Base-by-base conservation (phyloP, 1,140 invertebrate species). In the Drosophila lini region DNA sequence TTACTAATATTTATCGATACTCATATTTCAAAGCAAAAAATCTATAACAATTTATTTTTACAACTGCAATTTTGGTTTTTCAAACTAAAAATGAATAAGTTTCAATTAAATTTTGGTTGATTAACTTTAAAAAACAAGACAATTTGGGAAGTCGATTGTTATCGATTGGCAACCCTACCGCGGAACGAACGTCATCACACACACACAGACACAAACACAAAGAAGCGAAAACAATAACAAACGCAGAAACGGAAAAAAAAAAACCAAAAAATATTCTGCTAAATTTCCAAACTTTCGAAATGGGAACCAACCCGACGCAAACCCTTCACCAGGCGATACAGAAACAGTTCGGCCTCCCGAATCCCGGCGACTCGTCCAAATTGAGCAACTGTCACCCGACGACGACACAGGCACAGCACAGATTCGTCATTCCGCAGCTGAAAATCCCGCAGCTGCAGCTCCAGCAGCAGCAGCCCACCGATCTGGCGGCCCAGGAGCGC, bases 361-460 rank as follows among this genome's bases (percentile, higher is more conserved):
- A 44, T 52, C 40, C 65, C 28, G 45, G 52, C 44, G 71, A 63
- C 31, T 6, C 57, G n/a, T 16, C 70, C 44, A 62, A 63, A 83
- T 53, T 47, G 1, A 41, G 50, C 47, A 61, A 44, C 36, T 58
- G 40, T 58, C 28, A 47, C 15, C 22, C 9, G 31, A 32, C 31
- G 31, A 28, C 58, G 9, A 40, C 34, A 56, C 40, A 48, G 28
- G 5, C 36, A 28, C 41, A 38, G 15, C 31, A 58, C 42, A 50
- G 52, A 61, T 50, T 88, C 3, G 45, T 83, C 7, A 88, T 86
- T 60, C 82, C 82, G 28, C 70, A 82, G 41, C 59, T 73, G n/a
- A 77, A 31, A 15, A 67, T 64, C 36, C 41, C 63, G 5, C 32
- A 74, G 42, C 19, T 52, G 28, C 69, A 52, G n/a, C 10, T 40